Evolutionary conservation across 2,888 invertebrate species (phyloP).

Genomic region (Thereva unica): DNA sequence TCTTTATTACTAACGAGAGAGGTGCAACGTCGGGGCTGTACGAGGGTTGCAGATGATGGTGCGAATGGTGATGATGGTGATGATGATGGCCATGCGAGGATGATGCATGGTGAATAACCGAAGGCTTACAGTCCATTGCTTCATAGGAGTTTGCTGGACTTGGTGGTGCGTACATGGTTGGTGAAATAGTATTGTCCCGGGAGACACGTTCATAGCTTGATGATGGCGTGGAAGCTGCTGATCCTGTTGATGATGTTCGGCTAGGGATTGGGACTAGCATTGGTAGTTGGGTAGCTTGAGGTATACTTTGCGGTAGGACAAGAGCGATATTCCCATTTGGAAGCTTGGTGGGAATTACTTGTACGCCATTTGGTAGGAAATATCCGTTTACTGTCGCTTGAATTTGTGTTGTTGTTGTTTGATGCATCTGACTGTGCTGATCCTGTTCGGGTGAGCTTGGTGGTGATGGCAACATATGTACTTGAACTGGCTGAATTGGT

Average conservation of each 20-base stretch:
- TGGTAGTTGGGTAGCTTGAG: slow-evolving; percentile 63
- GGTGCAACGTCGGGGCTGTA: slow-evolving; percentile 58
- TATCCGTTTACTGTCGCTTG: slow-evolving; percentile 62
- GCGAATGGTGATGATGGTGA: slow-evolving; percentile 50
- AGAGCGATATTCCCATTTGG: slow-evolving; percentile 83
- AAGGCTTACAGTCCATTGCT: slow-evolving; percentile 59
- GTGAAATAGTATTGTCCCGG: slow-evolving; percentile 58
- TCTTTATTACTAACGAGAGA: slow-evolving; percentile 74
- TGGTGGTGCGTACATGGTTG: slow-evolving; percentile 65
- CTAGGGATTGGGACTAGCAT: slow-evolving; percentile 76
- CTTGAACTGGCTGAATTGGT: slow-evolving; percentile 58
- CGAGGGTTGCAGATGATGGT: slow-evolving; percentile 32
- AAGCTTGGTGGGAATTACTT: slow-evolving; percentile 78
- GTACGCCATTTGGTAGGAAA: slow-evolving; percentile 72
- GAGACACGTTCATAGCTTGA: slow-evolving; percentile 56
- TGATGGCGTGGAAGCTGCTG: slow-evolving; percentile 66
- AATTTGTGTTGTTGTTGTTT: slow-evolving; percentile 50
- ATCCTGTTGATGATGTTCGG: slow-evolving; percentile 72
- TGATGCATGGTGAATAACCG: slow-evolving; percentile 60
- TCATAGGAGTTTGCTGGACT: slow-evolving; percentile 60
- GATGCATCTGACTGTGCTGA: slow-evolving; percentile 44
- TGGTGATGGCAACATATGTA: slow-evolving; percentile 63
- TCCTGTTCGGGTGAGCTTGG: slow-evolving; percentile 57
- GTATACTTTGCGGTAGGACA: slow-evolving; percentile 71
- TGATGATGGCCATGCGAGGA: slow-evolving; percentile 53